These are phyloP conservation scores for Pangasius krempfi DNA, from an alignment of 2,797 vertebrate genomes.

Conservation along the genomic window DNA sequence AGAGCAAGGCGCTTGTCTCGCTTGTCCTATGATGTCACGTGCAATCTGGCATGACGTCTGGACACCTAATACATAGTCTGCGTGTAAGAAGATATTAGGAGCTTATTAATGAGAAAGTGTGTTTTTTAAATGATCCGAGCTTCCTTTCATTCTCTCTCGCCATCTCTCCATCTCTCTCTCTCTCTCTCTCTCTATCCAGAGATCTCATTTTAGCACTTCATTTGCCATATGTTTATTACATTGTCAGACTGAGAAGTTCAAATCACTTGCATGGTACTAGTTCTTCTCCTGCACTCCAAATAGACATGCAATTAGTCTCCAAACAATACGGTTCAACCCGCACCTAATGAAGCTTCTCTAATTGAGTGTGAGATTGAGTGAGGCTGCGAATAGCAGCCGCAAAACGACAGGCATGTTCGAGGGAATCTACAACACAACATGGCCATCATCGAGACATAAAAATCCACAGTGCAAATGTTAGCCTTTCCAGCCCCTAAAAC, in stretches of 20 bases:
- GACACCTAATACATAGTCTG: conserved; percentile 33
- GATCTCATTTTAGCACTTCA: conserved; percentile 49
- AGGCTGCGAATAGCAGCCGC: conserved; percentile 30
- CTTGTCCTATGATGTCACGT: neutral
- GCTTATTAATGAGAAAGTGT: conserved; percentile 40
- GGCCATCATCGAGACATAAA: neutral
- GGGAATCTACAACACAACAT: neutral
- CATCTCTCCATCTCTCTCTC: neutral
- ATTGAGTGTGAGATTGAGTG: conserved; percentile 46
- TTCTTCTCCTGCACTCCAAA: conserved; percentile 43
- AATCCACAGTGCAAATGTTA: neutral
- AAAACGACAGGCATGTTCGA: conserved; percentile 9
- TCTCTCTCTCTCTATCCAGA: neutral
- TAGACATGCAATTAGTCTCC: conserved; percentile 55
- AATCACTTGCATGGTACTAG: conserved; percentile 34
- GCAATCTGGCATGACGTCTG: conserved; percentile 8
- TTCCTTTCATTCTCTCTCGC: neutral
- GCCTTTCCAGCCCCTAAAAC: neutral
- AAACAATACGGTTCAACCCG: conserved; percentile 52
- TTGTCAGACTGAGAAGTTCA: conserved; percentile 51
- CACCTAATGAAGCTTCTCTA: conserved; percentile 45
- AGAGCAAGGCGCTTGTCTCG: neutral
- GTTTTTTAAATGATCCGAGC: conserved; percentile 28
- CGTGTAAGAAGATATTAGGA: conserved; percentile 24
- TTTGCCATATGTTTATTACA: conserved; percentile 52